Evolutionary conservation across 37 sponge, comb jelly and placozoan species (phyloP), one percentile per base, ranked within the genome.

Genomic region (Beroe ovata): DNA sequence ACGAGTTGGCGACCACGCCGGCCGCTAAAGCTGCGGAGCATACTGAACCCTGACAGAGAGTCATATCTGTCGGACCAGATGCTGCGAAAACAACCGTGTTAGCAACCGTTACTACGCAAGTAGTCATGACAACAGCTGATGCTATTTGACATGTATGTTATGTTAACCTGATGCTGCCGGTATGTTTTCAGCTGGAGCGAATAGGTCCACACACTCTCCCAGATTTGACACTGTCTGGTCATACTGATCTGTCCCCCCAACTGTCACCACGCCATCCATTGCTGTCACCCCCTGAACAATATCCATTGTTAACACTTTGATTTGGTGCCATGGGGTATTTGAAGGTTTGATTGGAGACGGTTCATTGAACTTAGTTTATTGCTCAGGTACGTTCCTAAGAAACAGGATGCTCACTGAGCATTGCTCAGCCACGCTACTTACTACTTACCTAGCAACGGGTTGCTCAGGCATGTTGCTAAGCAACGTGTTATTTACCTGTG

Each of bases 11-110:
- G 16, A 77, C 33, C 35, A 77, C 84, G 4, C 84, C 84, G n/a
- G 84, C 84, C 6, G 84, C 84, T 8, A 77, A 54, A n/a, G 84
- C 84, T 32, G 84, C 84, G 2, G 84, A 30, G 33, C 84, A 77
- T 1, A 77, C 36, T 20, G 84, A 77, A n/a, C 84, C 84, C 16
- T 28, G 39, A 19, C 84, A 77, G 2, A 25, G 3, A 1, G 54
- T 47, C 54, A 47, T 47, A 47, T 47, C 54, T 16, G 54, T 47
- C 11, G 54, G 54, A 47, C 54, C 11, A 16, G 54, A 47, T 16
- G 54, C 54, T 47, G 54, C 6, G 54, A 11, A n/a, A n/a, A n/a
- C n/a, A n/a, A n/a, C n/a, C n/a, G n/a, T n/a, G n/a, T n/a, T n/a
- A n/a, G n/a, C n/a, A n/a, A n/a, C n/a, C n/a, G n/a, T n/a, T n/a